Percentiles rank a stretch among this genome's conserved stretches.
Evolutionary conservation across 1,140 invertebrate species (phyloP).

Genomic region (Drosophila equinoxialis): DNA sequence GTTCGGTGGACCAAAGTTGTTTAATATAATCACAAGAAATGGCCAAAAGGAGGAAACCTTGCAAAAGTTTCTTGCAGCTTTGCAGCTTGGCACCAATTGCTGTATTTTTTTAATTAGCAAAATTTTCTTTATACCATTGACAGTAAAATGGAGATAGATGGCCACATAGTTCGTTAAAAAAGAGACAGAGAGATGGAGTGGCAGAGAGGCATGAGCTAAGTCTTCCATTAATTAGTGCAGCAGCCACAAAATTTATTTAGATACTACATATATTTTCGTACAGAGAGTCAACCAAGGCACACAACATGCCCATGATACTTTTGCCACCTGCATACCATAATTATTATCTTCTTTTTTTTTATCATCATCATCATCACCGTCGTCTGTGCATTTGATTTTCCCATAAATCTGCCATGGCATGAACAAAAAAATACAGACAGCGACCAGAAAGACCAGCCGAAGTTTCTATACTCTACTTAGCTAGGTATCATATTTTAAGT

Average conservation of each 20-base stretch:
- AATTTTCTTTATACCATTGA: constrained; percentile 71
- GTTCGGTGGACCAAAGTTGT: constrained; percentile 43
- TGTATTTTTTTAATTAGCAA: constrained; percentile 73
- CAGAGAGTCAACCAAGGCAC: neutral
- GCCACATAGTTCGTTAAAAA: neutral
- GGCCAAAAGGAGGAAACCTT: constrained; percentile 41
- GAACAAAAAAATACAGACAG: constrained; percentile 18
- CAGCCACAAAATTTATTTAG: constrained; percentile 44
- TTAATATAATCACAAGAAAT: constrained; percentile 74
- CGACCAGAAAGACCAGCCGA: neutral
- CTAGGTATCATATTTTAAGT: too few relatives aligned
- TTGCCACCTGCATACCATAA: constrained; percentile 60
- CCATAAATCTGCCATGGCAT: constrained; percentile 71
- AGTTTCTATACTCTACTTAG: neutral
- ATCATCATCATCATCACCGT: constrained; percentile 45
- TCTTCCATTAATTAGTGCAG: constrained; percentile 72
- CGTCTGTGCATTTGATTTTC: constrained; percentile 54
- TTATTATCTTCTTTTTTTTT: constrained; percentile 44
- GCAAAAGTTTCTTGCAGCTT: constrained; percentile 44
- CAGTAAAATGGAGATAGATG: constrained; percentile 39
- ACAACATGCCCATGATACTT: constrained; percentile 54
- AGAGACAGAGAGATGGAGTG: neutral
- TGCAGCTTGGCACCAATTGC: constrained; percentile 34
- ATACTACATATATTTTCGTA: constrained; percentile 1
- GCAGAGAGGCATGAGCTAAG: constrained; percentile 49